These are phyloP conservation scores for Tolmerus cingulatus DNA, from an alignment of 2,888 invertebrate genomes.

Conservation along the genomic window DNA sequence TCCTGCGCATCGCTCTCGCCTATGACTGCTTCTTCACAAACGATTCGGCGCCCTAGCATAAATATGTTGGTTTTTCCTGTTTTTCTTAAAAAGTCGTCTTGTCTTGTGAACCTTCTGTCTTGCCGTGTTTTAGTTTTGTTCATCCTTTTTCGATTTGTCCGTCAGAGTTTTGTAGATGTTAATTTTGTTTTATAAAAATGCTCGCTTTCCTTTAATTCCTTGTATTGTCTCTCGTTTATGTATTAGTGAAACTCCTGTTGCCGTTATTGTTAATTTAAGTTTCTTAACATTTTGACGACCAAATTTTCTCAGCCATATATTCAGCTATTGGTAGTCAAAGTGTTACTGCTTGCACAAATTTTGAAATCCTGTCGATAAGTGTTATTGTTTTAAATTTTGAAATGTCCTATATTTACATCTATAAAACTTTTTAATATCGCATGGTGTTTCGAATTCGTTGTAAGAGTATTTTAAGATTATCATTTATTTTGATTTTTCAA, in stretches of 20 bases:
- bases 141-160: not conserved
- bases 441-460: not conserved
- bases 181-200: not conserved
- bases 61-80: slow-evolving; percentile 60
- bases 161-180: not conserved
- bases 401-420: not conserved
- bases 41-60: slow-evolving; percentile 63
- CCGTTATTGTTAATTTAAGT: not conserved
- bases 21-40: slow-evolving; percentile 59
- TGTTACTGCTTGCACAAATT: not conserved
- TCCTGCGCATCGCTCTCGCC: slow-evolving; percentile 58
- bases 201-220: not conserved
- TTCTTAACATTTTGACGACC: no score
- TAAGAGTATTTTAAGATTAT: not conserved
- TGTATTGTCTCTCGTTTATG: not conserved
- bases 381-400: not conserved
- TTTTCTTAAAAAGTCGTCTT: not conserved
- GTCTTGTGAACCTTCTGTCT: not conserved
- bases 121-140: not conserved
- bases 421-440: not conserved
- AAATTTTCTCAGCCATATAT: no score
- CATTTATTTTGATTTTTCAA: not conserved
- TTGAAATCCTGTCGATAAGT: not conserved
- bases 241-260: not conserved
- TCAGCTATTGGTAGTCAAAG: not conserved